Evolutionary conservation across 2,797 vertebrate genomes (phyloP).

Genomic region (Ibycter americanus): DNA sequence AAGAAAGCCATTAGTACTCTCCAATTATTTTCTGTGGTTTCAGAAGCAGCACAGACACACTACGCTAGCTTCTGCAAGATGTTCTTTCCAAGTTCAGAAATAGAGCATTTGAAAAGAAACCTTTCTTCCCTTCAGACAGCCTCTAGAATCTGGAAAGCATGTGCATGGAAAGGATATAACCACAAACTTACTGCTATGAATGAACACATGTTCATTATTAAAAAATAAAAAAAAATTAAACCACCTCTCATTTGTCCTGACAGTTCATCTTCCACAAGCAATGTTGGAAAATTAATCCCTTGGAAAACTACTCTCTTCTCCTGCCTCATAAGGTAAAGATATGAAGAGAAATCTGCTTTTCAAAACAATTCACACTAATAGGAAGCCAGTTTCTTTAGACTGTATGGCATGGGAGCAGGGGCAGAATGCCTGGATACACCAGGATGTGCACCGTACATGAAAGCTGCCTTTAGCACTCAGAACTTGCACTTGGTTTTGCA

Average conservation of each 20-base stretch:
- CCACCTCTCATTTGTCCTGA: background rate
- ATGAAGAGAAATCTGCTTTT: background rate
- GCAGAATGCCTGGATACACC: background rate
- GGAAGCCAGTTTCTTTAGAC: background rate
- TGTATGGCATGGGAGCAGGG: background rate
- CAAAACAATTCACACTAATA: background rate
- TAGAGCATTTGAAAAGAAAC: background rate
- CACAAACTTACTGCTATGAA: background rate
- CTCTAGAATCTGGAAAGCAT: background rate
- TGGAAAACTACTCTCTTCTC: background rate
- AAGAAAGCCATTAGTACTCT: constrained; percentile 3
- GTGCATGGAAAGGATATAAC: background rate
- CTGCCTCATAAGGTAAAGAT: background rate
- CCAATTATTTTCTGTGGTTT: background rate
- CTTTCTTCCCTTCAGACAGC: constrained; percentile 6
- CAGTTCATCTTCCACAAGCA: background rate
- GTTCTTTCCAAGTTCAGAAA: background rate
- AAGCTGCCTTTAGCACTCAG: background rate
- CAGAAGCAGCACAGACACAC: background rate
- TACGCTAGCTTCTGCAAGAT: background rate
- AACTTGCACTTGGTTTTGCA: background rate
- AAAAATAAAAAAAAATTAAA: background rate
- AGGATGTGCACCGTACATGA: rapidly evolving
- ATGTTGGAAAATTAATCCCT: background rate
- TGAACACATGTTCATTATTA: background rate